Conservation (phyloP, 2,113 vertebrate species). For the Litocranius walleri region DNA sequence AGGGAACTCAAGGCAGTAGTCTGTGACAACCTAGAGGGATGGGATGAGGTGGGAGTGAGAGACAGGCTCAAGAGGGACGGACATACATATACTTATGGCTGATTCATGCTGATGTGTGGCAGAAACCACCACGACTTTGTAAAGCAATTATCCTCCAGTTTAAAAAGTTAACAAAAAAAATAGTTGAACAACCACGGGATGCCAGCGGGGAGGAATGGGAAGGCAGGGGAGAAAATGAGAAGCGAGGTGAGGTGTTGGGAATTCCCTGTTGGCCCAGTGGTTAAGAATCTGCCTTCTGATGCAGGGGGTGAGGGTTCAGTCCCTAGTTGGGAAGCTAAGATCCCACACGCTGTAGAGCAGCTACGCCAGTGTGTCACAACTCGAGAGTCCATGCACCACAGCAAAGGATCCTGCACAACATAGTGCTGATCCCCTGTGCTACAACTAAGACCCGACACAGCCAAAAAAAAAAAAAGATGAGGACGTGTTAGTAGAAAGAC, state of each 20-base stretch:
- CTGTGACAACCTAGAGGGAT: background rate
- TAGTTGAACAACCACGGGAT: background rate
- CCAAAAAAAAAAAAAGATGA: background rate
- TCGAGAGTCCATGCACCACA: background rate
- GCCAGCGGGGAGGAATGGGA: background rate
- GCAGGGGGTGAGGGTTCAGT: background rate
- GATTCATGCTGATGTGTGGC: background rate
- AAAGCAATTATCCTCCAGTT: background rate
- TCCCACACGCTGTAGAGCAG: background rate
- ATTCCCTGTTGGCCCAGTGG: background rate
- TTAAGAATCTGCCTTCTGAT: background rate
- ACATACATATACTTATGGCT: background rate
- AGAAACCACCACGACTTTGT: background rate
- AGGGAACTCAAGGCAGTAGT: background rate
- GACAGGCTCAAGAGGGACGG: background rate
- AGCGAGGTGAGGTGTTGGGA: background rate
- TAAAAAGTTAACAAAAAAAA: background rate
- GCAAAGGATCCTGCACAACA: background rate
- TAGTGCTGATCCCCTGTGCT: background rate
- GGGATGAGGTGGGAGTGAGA: background rate
- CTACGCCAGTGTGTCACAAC: background rate
- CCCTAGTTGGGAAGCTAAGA: background rate
- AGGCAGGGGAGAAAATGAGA: background rate
- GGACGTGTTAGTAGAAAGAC: background rate
- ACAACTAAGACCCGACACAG: background rate